phyloP scores from a whole-genome alignment of 2,888 invertebrate species.

The Phanerotoma sp. region DNA sequence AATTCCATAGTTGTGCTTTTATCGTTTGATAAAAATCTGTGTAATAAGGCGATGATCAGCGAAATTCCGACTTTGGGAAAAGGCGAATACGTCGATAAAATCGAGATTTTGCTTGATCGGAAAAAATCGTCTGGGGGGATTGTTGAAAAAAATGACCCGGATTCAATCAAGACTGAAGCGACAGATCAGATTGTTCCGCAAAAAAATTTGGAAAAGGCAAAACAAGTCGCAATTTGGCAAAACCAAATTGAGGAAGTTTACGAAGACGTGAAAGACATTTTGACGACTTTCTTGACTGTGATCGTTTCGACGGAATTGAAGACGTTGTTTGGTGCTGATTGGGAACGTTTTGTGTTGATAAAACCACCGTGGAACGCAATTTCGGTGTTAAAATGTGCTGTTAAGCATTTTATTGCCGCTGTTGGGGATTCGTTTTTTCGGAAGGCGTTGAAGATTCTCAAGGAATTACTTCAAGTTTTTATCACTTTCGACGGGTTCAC shows the following conservation, averaged over 20 bases:
- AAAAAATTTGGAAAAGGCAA: too few relatives aligned
- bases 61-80: conserved; percentile 45
- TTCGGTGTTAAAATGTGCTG: conserved; percentile 48
- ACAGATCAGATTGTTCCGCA: too few relatives aligned
- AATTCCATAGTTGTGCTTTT: conserved; percentile 49
- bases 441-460: conserved; percentile 38
- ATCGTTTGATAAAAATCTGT: conserved; percentile 55
- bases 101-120: conserved; percentile 41
- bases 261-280: conserved; percentile 39
- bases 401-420: conserved; percentile 55
- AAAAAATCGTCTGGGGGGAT: too few relatives aligned
- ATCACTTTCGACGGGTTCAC: too few relatives aligned
- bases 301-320: conserved; percentile 48
- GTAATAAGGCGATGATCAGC: conserved; percentile 54
- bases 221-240: too few relatives aligned
- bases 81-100: conserved; percentile 47
- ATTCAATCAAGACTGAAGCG: too few relatives aligned
- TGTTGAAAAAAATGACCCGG: too few relatives aligned
- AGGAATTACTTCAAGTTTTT: conserved; percentile 38
- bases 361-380: conserved; percentile 52
- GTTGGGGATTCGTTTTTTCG: conserved; percentile 47
- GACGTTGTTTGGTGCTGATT: conserved; percentile 45
- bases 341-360: conserved; percentile 47
- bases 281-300: conserved; percentile 42
- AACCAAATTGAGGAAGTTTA: conserved; percentile 39